Evolutionary conservation across 2,113 vertebrate species (phyloP).

Genomic region (Daphoenositta chrysoptera): DNA sequence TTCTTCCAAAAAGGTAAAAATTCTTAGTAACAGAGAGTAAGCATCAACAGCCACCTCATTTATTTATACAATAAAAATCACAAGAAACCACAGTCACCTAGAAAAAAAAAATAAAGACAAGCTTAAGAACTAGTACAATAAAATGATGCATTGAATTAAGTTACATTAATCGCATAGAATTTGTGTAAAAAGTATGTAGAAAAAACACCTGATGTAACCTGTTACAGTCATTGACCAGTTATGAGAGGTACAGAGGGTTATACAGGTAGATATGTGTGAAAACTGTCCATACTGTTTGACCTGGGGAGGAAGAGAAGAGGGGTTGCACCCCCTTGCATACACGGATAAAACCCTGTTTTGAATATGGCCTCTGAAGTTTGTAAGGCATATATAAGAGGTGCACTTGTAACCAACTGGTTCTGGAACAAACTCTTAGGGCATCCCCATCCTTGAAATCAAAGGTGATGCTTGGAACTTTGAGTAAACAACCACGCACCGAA

Average conservation of each 20-base stretch:
- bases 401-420: slow-evolving; percentile 90
- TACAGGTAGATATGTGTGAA: slow-evolving; percentile 99
- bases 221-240: slow-evolving; percentile 99
- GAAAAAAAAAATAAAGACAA: slow-evolving; percentile 87
- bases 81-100: slow-evolving; percentile 95
- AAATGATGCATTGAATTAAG: slow-evolving; percentile 96
- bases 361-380: slow-evolving; percentile 98
- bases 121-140: slow-evolving; percentile 96
- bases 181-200: slow-evolving; percentile 99
- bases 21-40: slow-evolving; percentile 96
- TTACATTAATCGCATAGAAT: slow-evolving; percentile 99
- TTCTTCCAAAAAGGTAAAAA: slow-evolving; percentile 89
- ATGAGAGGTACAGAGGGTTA: slow-evolving; percentile 99
- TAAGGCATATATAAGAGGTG: slow-evolving; percentile 98
- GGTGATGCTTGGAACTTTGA: slow-evolving; percentile 48
- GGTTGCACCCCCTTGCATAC: slow-evolving; percentile 90
- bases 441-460: slow-evolving; percentile 66
- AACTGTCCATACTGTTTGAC: slow-evolving; percentile 92
- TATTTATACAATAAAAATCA: slow-evolving; percentile 97
- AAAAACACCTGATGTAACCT: slow-evolving; percentile 99
- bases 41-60: slow-evolving; percentile 96
- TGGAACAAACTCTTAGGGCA: slow-evolving; percentile 80
- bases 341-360: slow-evolving; percentile 97
- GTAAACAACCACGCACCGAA: slow-evolving; percentile 43
- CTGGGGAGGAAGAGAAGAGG: slow-evolving; percentile 84